phyloP scores from a whole-genome alignment of 1,140 invertebrate genomes.

The Euura lappo region DNA sequence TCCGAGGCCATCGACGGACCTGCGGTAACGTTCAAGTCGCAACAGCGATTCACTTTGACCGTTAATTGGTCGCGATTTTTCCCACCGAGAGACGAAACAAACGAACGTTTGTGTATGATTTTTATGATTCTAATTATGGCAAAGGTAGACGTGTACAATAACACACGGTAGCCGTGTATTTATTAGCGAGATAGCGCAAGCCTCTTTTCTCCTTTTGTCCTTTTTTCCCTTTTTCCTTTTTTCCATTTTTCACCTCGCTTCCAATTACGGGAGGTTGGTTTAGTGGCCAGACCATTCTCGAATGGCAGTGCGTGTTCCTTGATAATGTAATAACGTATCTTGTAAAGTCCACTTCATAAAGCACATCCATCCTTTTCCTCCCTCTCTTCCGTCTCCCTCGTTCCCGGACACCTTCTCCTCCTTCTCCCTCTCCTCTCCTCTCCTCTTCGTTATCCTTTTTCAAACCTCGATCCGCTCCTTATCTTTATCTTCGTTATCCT shows the following conservation, averaged over 20 bases:
- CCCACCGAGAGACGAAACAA: neutral
- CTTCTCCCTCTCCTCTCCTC: slow-evolving; percentile 20
- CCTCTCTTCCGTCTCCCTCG: slow-evolving; percentile 14
- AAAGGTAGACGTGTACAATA: slow-evolving; percentile 16
- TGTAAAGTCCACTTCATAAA: slow-evolving; percentile 53
- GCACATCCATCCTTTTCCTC: slow-evolving; percentile 32
- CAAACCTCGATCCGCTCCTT: slow-evolving; percentile 24
- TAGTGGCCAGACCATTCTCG: slow-evolving; percentile 22
- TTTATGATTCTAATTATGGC: no score
- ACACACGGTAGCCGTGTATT: slow-evolving; percentile 53
- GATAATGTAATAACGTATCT: slow-evolving; percentile 57
- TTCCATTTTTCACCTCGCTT: slow-evolving; percentile 26
- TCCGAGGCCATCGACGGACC: no score
- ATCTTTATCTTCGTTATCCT: slow-evolving; percentile 56
- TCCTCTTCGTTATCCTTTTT: slow-evolving; percentile 7
- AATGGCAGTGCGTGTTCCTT: slow-evolving; percentile 44
- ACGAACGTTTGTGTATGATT: no score
- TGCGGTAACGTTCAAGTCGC: neutral
- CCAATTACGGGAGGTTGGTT: slow-evolving; percentile 45
- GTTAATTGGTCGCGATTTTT: neutral
- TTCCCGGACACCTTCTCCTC: slow-evolving; percentile 15
- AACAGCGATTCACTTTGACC: no score
- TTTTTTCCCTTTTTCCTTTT: no score
- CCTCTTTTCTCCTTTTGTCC: slow-evolving; percentile 34
- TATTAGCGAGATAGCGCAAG: slow-evolving; percentile 50